These are phyloP conservation scores for Holotrichia oblita DNA, from an alignment of 1,140 invertebrate species.

Conservation along the genomic window DNA sequence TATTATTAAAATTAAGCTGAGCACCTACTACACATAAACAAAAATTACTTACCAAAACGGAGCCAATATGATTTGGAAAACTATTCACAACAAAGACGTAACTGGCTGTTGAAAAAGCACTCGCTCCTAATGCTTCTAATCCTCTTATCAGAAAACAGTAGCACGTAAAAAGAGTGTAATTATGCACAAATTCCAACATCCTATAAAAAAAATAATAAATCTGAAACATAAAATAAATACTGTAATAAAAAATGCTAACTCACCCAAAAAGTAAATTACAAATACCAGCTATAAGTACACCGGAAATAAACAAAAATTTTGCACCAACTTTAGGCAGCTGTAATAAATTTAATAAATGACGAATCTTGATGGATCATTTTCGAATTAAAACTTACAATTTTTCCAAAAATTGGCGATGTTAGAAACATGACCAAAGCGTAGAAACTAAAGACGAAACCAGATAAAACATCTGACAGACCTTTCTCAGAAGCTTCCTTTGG, in stretches of 20 bases:
- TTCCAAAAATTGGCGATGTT: conserved; percentile 74
- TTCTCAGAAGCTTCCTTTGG: conserved; percentile 71
- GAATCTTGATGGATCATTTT: too few species aligned
- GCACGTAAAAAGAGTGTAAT: conserved; percentile 67
- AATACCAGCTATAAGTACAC: conserved; percentile 69
- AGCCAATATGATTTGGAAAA: conserved; percentile 77
- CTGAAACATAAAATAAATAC: too few species aligned
- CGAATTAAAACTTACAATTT: conserved; percentile 71
- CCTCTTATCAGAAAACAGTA: conserved; percentile 76
- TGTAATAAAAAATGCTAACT: too few species aligned
- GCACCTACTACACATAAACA: not conserved
- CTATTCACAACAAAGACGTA: conserved; percentile 77
- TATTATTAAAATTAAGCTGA: too few species aligned
- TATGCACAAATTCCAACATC: conserved; percentile 68
- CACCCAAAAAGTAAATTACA: conserved; percentile 75
- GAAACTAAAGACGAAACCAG: conserved; percentile 77
- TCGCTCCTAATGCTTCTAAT: conserved; percentile 76
- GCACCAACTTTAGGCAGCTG: conserved; percentile 73
- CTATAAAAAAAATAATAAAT: conserved; percentile 63
- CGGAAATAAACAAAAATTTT: conserved; percentile 71
- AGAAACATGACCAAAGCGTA: conserved; percentile 76
- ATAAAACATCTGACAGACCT: conserved; percentile 69
- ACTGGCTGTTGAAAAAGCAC: conserved; percentile 76
- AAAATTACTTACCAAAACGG: conserved; percentile 69
- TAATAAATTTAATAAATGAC: conserved; percentile 48